A percentile compares a stretch with the other conserved stretches of the same genome.
These are phyloP conservation scores for Hemistola chrysoprasaria DNA, from an alignment of 2,888 invertebrate species.

Conservation along the genomic window DNA sequence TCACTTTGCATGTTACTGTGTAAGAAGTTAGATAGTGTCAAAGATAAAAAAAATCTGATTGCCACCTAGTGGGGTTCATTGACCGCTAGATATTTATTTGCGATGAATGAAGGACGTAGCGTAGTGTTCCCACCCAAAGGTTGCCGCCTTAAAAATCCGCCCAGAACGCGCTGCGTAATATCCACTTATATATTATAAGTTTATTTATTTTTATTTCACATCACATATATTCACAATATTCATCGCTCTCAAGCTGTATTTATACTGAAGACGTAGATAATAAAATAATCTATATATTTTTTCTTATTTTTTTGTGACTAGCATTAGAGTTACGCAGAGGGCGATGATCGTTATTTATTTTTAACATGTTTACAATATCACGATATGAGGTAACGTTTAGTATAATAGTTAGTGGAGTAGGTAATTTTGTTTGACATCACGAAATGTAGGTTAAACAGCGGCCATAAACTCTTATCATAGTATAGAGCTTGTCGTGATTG, in stretches of 20 bases:
- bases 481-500: conserved; percentile 41
- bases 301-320: no score
- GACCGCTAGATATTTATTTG: conserved; percentile 14
- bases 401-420: conserved; percentile 13
- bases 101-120: conserved; percentile 7
- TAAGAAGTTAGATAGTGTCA: conserved; percentile 10
- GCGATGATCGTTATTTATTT: no score
- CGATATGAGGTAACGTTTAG: conserved; percentile 24
- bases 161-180: conserved; percentile 10
- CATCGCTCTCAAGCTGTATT: no score
- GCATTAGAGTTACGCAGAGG: no score
- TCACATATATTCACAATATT: no score
- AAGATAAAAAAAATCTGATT: conserved; percentile 7
- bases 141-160: conserved; percentile 19
- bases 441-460: conserved; percentile 57
- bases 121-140: conserved; percentile 14
- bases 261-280: no score
- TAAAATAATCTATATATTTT: no score
- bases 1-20: conserved; percentile 11
- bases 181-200: conserved; percentile 11
- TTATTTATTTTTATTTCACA: conserved; percentile 17
- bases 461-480: conserved; percentile 60
- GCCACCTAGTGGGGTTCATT: conserved; percentile 4
- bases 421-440: conserved; percentile 31
- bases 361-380: no score